Evolutionary conservation across 2,113 vertebrate genomes (phyloP).

Genomic region (Sakesphorus luctuosus): DNA sequence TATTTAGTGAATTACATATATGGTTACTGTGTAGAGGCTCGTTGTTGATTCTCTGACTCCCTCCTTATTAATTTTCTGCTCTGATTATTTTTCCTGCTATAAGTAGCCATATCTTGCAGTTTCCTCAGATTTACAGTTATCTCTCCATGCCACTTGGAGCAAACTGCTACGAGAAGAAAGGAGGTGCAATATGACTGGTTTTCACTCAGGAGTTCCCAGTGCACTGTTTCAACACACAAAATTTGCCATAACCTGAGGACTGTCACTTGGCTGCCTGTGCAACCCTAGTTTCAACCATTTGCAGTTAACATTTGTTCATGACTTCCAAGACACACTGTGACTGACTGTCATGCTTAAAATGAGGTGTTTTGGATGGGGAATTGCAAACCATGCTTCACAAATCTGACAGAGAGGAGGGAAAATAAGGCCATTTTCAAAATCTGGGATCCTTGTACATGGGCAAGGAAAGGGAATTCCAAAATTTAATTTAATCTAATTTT

Average conservation of each 20-base stretch:
- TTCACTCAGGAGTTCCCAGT: neutral
- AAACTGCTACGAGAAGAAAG: neutral
- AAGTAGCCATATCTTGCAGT: neutral
- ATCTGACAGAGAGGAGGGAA: neutral
- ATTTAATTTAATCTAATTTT: neutral
- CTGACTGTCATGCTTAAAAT: neutral
- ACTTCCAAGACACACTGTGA: neutral
- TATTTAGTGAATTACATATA: neutral
- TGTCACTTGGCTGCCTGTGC: neutral
- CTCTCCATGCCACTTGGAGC: neutral
- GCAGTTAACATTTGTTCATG: neutral
- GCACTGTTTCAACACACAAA: neutral
- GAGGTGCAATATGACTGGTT: neutral
- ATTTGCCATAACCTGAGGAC: neutral
- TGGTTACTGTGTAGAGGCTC: neutral
- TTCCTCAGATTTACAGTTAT: neutral
- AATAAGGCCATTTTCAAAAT: neutral
- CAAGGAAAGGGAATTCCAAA: neutral
- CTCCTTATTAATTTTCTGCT: neutral
- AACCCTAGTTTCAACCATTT: neutral
- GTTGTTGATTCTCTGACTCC: neutral
- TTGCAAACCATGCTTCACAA: neutral
- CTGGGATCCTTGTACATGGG: accelerated
- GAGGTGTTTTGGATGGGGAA: neutral
- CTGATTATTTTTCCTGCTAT: neutral